A percentile compares a stretch with the other conserved stretches of the same genome.
These are phyloP conservation scores for Temnothorax nylanderi DNA, from an alignment of 1,140 invertebrate species.

Conservation along the genomic window DNA sequence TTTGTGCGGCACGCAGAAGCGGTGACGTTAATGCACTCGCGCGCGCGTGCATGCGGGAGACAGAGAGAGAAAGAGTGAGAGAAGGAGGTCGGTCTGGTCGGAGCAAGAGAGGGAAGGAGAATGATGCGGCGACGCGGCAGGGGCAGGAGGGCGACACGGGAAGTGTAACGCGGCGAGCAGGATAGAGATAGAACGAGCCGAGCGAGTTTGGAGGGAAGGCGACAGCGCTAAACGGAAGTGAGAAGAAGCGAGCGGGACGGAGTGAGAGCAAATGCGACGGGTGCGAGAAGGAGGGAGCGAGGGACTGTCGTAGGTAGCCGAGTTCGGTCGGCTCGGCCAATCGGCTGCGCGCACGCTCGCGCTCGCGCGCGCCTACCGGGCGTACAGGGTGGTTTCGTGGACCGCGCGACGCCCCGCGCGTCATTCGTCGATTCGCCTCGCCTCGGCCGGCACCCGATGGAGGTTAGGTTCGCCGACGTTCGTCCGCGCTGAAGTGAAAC, in stretches of 20 bases:
- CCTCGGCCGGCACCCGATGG: not conserved
- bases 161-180: conserved; percentile 5
- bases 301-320: not conserved
- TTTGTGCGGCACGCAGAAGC: not conserved
- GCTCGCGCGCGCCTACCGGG: not conserved
- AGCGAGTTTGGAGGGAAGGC: not conserved
- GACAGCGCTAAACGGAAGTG: conserved; percentile 9
- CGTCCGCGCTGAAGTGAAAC: not conserved
- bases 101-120: not conserved
- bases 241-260: not conserved
- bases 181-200: conserved; percentile 14
- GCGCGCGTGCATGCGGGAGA: not conserved
- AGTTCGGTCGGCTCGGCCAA: conserved; percentile 7
- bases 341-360: not conserved
- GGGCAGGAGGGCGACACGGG: not conserved
- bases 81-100: too few relatives aligned
- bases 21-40: not conserved
- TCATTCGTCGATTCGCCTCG: conserved; percentile 24
- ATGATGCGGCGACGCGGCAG: not conserved
- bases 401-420: not conserved
- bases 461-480: conserved; percentile 34
- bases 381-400: conserved; percentile 1
- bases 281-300: not conserved
- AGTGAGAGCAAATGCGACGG: not conserved
- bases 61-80: not conserved